Evolutionary conservation across 2,113 vertebrate species (phyloP), one percentile per base, ranked within the genome.

Genomic region (Heterotis niloticus): DNA sequence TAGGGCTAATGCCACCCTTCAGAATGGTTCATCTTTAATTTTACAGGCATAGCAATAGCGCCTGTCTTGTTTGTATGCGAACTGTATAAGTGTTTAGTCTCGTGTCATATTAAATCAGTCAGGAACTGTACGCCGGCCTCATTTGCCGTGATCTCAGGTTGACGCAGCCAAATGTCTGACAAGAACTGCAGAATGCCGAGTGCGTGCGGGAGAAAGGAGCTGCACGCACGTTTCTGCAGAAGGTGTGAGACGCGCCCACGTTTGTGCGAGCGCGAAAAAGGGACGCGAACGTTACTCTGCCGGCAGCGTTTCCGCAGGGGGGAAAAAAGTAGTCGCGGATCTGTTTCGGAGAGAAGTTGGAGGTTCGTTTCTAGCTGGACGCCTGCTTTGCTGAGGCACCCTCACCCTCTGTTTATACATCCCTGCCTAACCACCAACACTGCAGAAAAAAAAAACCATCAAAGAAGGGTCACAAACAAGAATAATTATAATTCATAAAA

Each of bases 41-140:
- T 78, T 80, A 81, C 77, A 75, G 81, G 78, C 79, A 81, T 80
- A 76, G 82, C 79, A 80, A 81, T 80, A 76, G 82, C 79, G 82
- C 78, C 83, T 83, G 80, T 84, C 86, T 87, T 78, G 75, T 87
- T 85, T 84, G 77, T 87, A 87, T 87, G 85, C 86, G 85, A 87
- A 87, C 84, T 81, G 77, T 79, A 80, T 81, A 83, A 82, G 80
- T 85, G 81, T 86, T 87, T 86, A 80, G 84, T 82, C 84, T 83
- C 82, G 82, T 86, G 82, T 85, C 82, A 79, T 81, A 84, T 85
- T 85, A 86, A 83, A 84, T 85, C 81, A 83, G 78, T 83, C 83
- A 86, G 84, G 84, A 84, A 81, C 77, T 81, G 77, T 80, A 82
- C 78, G 73, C 79, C 56, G 72, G 77, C 81, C 82, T 86, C 84